These are phyloP conservation scores for Cephus pygmeus DNA, from an alignment of 2,888 invertebrate species.

Conservation along the genomic window DNA sequence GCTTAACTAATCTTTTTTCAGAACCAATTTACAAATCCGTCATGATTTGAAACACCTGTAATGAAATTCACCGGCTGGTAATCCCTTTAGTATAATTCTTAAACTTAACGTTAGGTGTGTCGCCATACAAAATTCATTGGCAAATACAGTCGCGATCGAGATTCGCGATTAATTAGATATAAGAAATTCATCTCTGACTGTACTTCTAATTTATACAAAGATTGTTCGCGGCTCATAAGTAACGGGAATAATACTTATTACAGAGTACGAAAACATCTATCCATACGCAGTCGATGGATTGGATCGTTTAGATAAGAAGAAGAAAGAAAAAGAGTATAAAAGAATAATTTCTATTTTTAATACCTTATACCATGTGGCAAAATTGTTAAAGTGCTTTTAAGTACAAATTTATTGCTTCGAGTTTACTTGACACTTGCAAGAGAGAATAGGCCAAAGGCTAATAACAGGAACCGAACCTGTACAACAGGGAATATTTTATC, in stretches of 20 bases:
- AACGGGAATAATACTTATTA: too few species aligned
- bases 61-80: conserved; percentile 43
- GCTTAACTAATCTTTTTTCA: conserved; percentile 23
- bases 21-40: conserved; percentile 49
- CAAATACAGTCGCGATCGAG: neutral
- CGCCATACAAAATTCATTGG: neutral
- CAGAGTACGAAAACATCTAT: too few species aligned
- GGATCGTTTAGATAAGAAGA: conserved; percentile 1
- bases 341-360: neutral
- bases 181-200: neutral
- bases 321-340: conserved; percentile 3
- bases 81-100: conserved; percentile 27
- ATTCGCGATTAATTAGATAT: too few species aligned
- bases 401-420: neutral
- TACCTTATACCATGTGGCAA: too few species aligned
- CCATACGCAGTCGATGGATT: neutral
- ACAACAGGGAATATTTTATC: neutral
- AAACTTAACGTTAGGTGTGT: neutral
- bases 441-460: neutral
- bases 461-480: neutral
- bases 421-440: neutral
- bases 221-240: neutral
- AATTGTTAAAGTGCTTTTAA: too few species aligned
- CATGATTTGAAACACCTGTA: conserved; percentile 62
- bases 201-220: neutral